A percentile compares a stretch with the other conserved stretches of the same genome.
Evolutionary conservation across 2,797 vertebrate genomes (phyloP).

Genomic region (Channa striata): DNA sequence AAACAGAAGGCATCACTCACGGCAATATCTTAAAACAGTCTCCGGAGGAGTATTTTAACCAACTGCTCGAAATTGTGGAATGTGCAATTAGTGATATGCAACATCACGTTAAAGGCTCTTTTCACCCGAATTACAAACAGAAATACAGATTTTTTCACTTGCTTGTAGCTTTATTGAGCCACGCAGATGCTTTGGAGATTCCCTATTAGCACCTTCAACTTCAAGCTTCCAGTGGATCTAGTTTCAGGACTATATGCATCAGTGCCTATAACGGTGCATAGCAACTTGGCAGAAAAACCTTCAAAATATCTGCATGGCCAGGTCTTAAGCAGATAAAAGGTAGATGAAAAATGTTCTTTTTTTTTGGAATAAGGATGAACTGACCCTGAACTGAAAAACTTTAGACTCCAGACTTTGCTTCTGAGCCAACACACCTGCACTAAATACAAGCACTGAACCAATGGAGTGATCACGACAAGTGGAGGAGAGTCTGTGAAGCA

Average conservation of each 20-base stretch:
- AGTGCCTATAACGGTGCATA: too few species aligned
- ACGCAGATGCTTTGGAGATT: too few species aligned
- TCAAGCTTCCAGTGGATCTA: too few species aligned
- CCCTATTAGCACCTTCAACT: too few species aligned
- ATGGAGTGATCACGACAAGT: conserved; percentile 39
- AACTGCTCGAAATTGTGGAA: background rate
- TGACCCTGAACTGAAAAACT: background rate
- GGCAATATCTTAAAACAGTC: background rate
- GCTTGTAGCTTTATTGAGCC: too few species aligned
- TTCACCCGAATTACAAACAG: too few species aligned
- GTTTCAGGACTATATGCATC: too few species aligned
- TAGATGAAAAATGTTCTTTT: background rate
- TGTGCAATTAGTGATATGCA: too few species aligned
- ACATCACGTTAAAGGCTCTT: too few species aligned
- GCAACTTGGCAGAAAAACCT: too few species aligned
- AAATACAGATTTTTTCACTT: too few species aligned
- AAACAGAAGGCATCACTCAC: background rate
- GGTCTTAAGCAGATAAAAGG: background rate
- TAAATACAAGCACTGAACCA: conserved; percentile 24
- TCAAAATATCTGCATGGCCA: background rate
- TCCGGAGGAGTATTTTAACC: conserved; percentile 5
- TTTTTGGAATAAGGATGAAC: conserved; percentile 2
- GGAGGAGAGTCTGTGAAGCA: conserved; percentile 47
- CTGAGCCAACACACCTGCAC: conserved; percentile 48
- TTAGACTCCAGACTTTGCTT: conserved; percentile 24